Percentiles rank a stretch among this genome's conserved stretches.
Conservation (phyloP, 2,888 invertebrate genomes). For the Zelleria hepariella region DNA sequence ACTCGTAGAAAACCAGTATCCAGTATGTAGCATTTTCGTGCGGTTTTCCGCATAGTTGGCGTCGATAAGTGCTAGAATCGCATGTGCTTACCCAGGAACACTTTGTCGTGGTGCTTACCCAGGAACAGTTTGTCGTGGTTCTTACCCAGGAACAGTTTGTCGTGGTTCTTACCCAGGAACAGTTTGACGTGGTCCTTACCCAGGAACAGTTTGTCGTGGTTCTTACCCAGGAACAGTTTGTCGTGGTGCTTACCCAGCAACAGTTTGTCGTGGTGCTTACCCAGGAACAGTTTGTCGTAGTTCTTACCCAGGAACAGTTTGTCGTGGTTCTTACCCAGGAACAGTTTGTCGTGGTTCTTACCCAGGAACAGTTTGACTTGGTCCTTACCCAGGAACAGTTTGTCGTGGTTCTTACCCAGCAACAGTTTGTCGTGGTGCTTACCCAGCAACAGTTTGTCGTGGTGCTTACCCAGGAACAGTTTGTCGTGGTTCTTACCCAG, state of each 20-base stretch:
- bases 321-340: not conserved
- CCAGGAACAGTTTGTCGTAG: not conserved
- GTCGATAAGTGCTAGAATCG: not conserved
- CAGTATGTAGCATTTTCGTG: too few species aligned
- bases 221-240: not conserved
- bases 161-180: not conserved
- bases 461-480: too few species aligned
- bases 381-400: too few species aligned
- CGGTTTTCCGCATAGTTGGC: not conserved
- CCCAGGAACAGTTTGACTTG: too few species aligned
- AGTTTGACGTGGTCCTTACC: not conserved
- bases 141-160: not conserved
- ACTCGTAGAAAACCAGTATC: too few species aligned
- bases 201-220: too few species aligned
- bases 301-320: not conserved
- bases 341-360: too few species aligned
- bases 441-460: too few species aligned
- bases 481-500: too few species aligned
- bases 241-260: not conserved
- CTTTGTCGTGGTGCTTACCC: conserved; percentile 72
- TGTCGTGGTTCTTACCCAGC: too few species aligned
- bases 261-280: not conserved
- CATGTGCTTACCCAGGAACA: conserved; percentile 79
- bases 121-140: not conserved
- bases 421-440: too few species aligned